These are phyloP conservation scores for Unio pictorum DNA, from an alignment of 2,888 invertebrate genomes.

Conservation along the genomic window DNA sequence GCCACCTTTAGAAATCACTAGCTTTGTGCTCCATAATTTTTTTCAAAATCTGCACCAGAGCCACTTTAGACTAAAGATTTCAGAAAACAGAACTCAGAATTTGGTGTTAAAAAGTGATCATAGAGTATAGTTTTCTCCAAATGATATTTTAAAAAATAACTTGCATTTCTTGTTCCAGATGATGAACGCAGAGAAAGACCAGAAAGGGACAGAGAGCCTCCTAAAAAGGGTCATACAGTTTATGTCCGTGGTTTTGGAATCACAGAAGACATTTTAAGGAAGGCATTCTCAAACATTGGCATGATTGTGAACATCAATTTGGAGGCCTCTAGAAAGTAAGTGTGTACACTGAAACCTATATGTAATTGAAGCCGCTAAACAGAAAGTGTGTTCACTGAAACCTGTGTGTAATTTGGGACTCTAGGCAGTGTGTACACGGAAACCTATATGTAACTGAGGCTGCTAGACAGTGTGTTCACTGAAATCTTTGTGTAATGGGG, in stretches of 20 bases:
- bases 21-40: too few species aligned
- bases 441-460: slow-evolving; percentile 72
- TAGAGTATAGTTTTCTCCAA: too few species aligned
- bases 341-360: slow-evolving; percentile 16
- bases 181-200: slow-evolving; percentile 57
- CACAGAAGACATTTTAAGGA: slow-evolving; percentile 84
- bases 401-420: too few species aligned
- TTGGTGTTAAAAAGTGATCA: too few species aligned
- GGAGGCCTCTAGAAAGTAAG: slow-evolving; percentile 86
- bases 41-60: too few species aligned
- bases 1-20: too few species aligned
- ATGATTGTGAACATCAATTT: slow-evolving; percentile 86
- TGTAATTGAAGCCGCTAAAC: slow-evolving; percentile 79
- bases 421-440: slow-evolving; percentile 52
- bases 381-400: slow-evolving; percentile 74
- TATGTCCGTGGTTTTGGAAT: slow-evolving; percentile 86
- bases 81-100: too few species aligned
- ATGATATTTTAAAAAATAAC: too few species aligned
- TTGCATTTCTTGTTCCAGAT: slow-evolving; percentile 51
- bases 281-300: slow-evolving; percentile 82
- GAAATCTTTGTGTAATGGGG: slow-evolving; percentile 65
- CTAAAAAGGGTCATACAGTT: slow-evolving; percentile 85
- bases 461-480: slow-evolving; percentile 78
- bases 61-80: too few species aligned
- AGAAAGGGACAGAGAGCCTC: slow-evolving; percentile 73